Conservation (phyloP, 2,797 vertebrate genomes). For the Eupleurogrammus muticus region DNA sequence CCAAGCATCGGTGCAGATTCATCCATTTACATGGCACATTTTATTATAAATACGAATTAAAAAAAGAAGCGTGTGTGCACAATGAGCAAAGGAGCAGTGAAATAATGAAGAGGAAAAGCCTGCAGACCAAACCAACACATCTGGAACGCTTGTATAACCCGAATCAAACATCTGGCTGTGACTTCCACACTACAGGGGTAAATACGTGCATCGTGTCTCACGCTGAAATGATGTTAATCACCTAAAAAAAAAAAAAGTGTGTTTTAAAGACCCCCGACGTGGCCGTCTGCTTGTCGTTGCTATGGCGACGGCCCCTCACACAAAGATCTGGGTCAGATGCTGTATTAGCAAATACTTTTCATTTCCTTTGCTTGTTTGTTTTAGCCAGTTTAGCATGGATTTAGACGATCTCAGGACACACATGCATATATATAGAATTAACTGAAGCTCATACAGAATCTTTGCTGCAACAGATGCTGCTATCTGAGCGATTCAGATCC, state of each 20-base stretch:
- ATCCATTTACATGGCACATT: conserved; percentile 43
- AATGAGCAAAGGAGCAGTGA: conserved; percentile 55
- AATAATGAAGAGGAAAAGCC: conserved; percentile 71
- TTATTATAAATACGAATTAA: conserved; percentile 60
- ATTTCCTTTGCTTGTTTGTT: conserved; percentile 29
- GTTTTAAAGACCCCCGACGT: conserved; percentile 6
- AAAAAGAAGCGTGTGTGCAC: conserved; percentile 23
- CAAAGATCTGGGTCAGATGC: conserved; percentile 38
- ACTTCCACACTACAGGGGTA: conserved; percentile 17
- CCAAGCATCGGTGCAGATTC: too few species aligned
- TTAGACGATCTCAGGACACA: conserved; percentile 15
- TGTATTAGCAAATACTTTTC: conserved; percentile 24
- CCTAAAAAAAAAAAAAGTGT: neutral
- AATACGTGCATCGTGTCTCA: conserved; percentile 7
- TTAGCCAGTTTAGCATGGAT: conserved; percentile 1
- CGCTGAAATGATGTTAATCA: conserved; percentile 11
- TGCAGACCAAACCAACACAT: conserved; percentile 71
- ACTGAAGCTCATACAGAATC: neutral
- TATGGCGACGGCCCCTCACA: conserved; percentile 28
- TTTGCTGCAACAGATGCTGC: neutral
- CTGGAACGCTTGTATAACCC: conserved; percentile 71
- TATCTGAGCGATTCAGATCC: neutral
- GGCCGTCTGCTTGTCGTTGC: conserved; percentile 38
- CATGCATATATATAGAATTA: conserved; percentile 1
- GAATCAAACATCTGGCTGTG: conserved; percentile 68